Evolutionary conservation across 2,113 vertebrate genomes (phyloP), one percentile per base, ranked within the genome.

Genomic region (Psephotus haematonotus): DNA sequence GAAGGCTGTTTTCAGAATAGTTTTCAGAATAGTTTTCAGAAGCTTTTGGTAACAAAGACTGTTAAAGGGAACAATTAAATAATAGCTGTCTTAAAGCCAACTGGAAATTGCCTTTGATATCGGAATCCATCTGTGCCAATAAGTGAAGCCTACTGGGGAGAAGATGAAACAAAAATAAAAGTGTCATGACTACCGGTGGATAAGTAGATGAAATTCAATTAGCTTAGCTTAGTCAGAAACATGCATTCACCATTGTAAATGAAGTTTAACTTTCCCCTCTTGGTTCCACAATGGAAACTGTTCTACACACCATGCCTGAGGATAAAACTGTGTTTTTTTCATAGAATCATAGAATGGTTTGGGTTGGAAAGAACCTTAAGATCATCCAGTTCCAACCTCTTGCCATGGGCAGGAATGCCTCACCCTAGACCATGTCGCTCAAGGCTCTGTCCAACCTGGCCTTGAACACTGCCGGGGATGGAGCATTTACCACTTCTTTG

Each of bases 71-170:
- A 44, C 46, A 93, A 94, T 92, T 92, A 94, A 95, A 95, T 87
- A 87, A 93, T 22, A 94, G n/a, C 49, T 87, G 37, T 94, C 74
- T 49, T 75, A 82, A 88, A 96, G 81, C 88, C 81, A 87, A 47
- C n/a, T 91, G 77, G 81, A 94, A 93, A 91, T 87, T 82, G 83
- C 50, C 86, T 96, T 94, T 94, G 70, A 93, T 93, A 85, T 35
- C 3, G 8, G 77, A 95, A 94, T 89, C 52, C 57, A 43, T 65
- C 84, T 84, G 65, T 89, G 65, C 65, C 62, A 88, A 33, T 80
- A 89, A 91, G 35, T 57, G 69, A 96, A 90, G 28, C 62, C 46
- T 78, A 68, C 60, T 86, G 62, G 39, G 57, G 52, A 93, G 65
- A 93, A 92, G 62, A 90, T 89, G 65, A 79, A 93, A 87, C 65